phyloP scores from a whole-genome alignment of 2,113 vertebrate genomes.

The Polypterus senegalus region DNA sequence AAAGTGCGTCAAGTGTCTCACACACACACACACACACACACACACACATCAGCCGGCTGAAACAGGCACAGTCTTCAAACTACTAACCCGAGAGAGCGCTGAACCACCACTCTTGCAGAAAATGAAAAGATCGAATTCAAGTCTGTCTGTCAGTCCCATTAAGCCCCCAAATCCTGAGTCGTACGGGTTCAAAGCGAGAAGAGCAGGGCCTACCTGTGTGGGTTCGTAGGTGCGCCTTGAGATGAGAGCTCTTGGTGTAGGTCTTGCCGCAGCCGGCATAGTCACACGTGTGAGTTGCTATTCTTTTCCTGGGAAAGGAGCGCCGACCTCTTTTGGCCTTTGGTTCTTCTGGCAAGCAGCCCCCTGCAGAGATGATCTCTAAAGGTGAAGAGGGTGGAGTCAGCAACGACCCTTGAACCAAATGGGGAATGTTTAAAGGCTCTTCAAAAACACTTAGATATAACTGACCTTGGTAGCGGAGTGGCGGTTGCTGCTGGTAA shows the following conservation, averaged over 20 bases:
- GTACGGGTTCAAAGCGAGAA: not conserved
- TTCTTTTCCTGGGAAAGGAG: constrained; percentile 91
- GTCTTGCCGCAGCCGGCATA: constrained; percentile 94
- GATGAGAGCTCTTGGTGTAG: constrained; percentile 96
- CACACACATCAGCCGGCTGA: too few relatives aligned
- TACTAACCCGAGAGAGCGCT: too few relatives aligned
- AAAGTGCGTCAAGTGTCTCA: too few relatives aligned
- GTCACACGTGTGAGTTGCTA: constrained; percentile 87
- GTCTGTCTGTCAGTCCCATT: too few relatives aligned
- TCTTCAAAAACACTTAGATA: constrained; percentile 23
- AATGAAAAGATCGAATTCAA: too few relatives aligned
- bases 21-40: too few relatives aligned
- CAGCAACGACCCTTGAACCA: constrained; percentile 20
- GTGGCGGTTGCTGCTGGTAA: constrained; percentile 57
- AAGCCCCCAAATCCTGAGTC: too few relatives aligned
- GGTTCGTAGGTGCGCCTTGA: constrained; percentile 91
- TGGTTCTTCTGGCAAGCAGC: constrained; percentile 68
- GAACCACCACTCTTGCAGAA: too few relatives aligned
- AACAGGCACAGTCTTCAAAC: too few relatives aligned
- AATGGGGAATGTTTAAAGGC: not conserved
- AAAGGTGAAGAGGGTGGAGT: constrained; percentile 39
- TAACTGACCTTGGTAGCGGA: constrained; percentile 85
- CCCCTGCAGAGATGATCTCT: constrained; percentile 70
- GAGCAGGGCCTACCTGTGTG: constrained; percentile 75
- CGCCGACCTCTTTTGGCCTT: constrained; percentile 91